Conservation (phyloP, 1,140 invertebrate genomes). For the Arctopsyche grandis region DNA sequence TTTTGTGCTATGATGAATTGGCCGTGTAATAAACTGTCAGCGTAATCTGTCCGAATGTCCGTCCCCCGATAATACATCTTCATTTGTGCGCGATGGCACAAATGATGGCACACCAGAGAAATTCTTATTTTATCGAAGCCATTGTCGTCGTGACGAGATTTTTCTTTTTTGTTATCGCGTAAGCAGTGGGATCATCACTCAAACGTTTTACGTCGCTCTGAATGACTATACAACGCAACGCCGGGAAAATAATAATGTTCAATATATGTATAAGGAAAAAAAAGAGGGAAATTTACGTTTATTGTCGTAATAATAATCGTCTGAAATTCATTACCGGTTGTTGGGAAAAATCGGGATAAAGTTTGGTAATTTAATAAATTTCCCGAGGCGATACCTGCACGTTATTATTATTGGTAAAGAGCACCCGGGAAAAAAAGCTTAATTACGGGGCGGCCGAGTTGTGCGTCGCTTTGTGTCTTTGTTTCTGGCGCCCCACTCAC, state of each 20-base stretch:
- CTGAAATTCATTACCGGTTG: neutral
- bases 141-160: neutral
- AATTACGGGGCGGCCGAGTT: neutral
- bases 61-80: constrained; percentile 7
- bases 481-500: neutral
- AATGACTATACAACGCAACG: neutral
- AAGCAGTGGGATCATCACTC: neutral
- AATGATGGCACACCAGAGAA: neutral
- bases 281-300: too few relatives aligned
- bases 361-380: constrained; percentile 16
- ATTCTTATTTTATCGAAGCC: neutral
- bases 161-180: constrained; percentile 8
- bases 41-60: constrained; percentile 21
- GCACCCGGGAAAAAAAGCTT: neutral
- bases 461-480: constrained; percentile 1
- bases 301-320: too few relatives aligned
- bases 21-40: constrained; percentile 18
- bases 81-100: constrained; percentile 19
- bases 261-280: neutral
- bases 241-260: too few relatives aligned
- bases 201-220: neutral
- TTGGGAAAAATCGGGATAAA: neutral
- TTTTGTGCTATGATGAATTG: constrained; percentile 3
- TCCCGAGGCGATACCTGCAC: neutral
- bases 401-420: neutral